Conservation (phyloP, 1,140 invertebrate species). For the Brachystomella parvula region DNA sequence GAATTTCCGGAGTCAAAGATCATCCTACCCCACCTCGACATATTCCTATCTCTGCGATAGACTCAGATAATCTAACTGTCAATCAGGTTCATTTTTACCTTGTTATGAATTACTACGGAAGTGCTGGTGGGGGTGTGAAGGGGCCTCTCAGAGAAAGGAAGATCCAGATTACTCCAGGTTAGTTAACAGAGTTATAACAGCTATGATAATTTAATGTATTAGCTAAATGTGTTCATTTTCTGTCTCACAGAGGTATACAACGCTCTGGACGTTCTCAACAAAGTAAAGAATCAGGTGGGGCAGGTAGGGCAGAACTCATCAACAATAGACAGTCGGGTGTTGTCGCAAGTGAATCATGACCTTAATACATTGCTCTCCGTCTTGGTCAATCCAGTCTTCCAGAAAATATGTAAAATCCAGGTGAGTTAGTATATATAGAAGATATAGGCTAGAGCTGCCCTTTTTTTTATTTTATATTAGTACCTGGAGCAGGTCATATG, state of each 20-base stretch:
- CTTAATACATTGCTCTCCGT: conserved; percentile 76
- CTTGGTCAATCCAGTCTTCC: conserved; percentile 83
- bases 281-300: conserved; percentile 18
- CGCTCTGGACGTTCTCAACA: conserved; percentile 9
- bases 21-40: too few relatives aligned
- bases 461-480: too few relatives aligned
- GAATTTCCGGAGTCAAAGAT: neutral
- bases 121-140: neutral
- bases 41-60: too few relatives aligned
- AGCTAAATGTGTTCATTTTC: neutral
- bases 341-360: conserved; percentile 69
- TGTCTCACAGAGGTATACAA: conserved; percentile 6
- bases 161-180: neutral
- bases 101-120: neutral
- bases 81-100: neutral
- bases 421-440: conserved; percentile 38
- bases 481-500: too few relatives aligned
- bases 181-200: neutral
- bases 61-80: neutral
- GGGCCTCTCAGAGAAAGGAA: neutral
- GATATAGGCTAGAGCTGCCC: neutral
- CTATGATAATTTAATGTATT: neutral
- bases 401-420: conserved; percentile 80
- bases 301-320: conserved; percentile 46
- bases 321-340: conserved; percentile 52